Percentiles rank a stretch among this genome's conserved stretches.
phyloP scores from a whole-genome alignment of 1,140 invertebrate species.

The Acromyrmex charruanus region DNA sequence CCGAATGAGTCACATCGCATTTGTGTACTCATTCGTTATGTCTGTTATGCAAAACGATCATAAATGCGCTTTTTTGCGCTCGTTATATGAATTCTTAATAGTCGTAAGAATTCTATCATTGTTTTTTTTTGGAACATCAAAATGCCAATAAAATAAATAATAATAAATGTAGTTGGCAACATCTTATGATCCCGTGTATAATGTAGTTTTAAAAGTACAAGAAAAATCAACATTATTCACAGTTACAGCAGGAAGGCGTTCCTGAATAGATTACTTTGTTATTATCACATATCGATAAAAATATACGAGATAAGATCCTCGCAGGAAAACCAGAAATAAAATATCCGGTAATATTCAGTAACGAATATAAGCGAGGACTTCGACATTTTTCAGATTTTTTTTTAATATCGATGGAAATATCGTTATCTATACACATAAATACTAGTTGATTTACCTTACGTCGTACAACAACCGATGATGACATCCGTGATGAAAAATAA shows the following conservation, averaged over 20 bases:
- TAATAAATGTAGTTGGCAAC: background rate
- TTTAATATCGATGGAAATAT: background rate
- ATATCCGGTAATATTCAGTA: constrained; percentile 3
- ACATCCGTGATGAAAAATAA: constrained; percentile 13
- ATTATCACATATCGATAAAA: constrained; percentile 9
- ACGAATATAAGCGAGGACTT: background rate
- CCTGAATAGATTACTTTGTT: background rate
- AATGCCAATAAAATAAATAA: background rate
- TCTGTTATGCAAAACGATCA: constrained; percentile 11
- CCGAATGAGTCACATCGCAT: background rate
- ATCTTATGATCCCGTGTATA: background rate
- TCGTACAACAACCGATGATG: background rate
- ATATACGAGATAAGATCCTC: background rate
- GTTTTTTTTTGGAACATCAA: background rate
- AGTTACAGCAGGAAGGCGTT: background rate
- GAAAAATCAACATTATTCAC: background rate
- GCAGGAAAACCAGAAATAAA: background rate
- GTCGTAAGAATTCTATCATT: background rate
- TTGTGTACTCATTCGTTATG: background rate
- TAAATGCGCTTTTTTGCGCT: constrained; percentile 16
- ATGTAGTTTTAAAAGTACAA: background rate
- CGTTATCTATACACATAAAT: background rate
- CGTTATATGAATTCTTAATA: background rate
- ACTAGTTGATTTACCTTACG: background rate
- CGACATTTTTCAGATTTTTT: background rate